Percentiles rank a stretch among this genome's conserved stretches.
Conservation (phyloP, 2,797 vertebrate genomes). For the Benthosema pterotum region DNA sequence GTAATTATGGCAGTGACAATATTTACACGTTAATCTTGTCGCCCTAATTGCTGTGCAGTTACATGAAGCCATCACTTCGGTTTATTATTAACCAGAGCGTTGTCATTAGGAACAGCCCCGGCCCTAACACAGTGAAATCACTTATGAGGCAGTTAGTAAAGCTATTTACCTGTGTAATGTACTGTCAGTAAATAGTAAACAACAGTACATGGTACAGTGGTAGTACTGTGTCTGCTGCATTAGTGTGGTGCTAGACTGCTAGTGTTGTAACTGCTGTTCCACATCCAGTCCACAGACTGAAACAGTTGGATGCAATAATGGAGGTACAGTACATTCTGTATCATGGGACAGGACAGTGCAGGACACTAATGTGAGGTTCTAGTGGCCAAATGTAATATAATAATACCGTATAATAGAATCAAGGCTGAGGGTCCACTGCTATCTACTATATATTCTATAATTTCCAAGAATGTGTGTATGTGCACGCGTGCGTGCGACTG, state of each 20-base stretch:
- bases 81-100: slow-evolving; percentile 34
- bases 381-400: too few relatives aligned
- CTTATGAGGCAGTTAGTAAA: not conserved
- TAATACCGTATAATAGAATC: too few relatives aligned
- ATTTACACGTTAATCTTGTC: slow-evolving; percentile 35
- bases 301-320: too few relatives aligned
- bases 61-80: slow-evolving; percentile 31
- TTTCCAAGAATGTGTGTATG: not conserved
- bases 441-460: too few relatives aligned
- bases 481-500: not conserved
- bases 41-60: slow-evolving; percentile 25
- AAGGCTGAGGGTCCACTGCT: not conserved
- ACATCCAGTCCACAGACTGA: too few relatives aligned
- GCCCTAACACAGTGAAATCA: slow-evolving; percentile 1
- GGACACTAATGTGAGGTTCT: too few relatives aligned
- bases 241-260: too few relatives aligned
- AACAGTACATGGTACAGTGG: too few relatives aligned
- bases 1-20: slow-evolving; percentile 28
- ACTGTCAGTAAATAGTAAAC: not conserved
- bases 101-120: slow-evolving; percentile 22
- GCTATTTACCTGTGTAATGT: not conserved
- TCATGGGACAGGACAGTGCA: too few relatives aligned
- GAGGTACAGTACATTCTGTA: too few relatives aligned
- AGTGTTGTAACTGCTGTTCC: too few relatives aligned
- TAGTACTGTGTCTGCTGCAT: too few relatives aligned